Evolutionary conservation across 1,140 invertebrate species (phyloP).

Genomic region (Neodiprion lecontei): DNA sequence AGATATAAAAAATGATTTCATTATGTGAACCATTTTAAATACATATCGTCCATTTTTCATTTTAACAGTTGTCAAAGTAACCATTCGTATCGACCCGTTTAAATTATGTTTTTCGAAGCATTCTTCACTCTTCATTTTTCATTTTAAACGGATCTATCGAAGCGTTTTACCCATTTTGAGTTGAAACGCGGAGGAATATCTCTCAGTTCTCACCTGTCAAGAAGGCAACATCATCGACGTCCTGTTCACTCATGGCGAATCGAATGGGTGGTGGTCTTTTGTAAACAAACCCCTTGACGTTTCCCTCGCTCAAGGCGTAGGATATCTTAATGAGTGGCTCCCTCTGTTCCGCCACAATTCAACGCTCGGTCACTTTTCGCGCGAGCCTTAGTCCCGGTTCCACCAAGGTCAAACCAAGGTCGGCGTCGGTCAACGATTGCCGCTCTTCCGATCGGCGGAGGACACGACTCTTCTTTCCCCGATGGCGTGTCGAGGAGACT

Average conservation of each 20-base stretch:
- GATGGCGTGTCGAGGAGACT: conserved; percentile 17
- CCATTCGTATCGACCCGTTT: too few species aligned
- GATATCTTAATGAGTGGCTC: conserved; percentile 62
- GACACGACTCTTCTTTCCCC: not conserved
- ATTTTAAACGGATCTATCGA: too few species aligned
- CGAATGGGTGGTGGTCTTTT: conserved; percentile 53
- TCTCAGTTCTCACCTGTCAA: conserved; percentile 73
- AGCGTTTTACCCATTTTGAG: too few species aligned
- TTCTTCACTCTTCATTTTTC: too few species aligned
- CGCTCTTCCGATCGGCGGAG: too few species aligned
- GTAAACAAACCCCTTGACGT: conserved; percentile 63
- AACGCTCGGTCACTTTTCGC: not conserved
- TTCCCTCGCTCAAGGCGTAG: conserved; percentile 59
- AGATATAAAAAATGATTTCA: too few species aligned
- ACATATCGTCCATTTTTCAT: too few species aligned
- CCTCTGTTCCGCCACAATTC: conserved; percentile 56
- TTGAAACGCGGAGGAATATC: not conserved
- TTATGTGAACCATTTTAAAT: too few species aligned
- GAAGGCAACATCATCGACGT: conserved; percentile 92
- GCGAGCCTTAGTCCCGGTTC: not conserved
- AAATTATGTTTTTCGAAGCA: too few species aligned
- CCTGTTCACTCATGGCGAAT: conserved; percentile 80
- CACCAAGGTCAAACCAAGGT: too few species aligned
- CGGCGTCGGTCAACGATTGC: too few species aligned
- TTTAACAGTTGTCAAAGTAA: too few species aligned